Conservation (phyloP, 2,888 invertebrate genomes). For the Heliconius hortense region DNA sequence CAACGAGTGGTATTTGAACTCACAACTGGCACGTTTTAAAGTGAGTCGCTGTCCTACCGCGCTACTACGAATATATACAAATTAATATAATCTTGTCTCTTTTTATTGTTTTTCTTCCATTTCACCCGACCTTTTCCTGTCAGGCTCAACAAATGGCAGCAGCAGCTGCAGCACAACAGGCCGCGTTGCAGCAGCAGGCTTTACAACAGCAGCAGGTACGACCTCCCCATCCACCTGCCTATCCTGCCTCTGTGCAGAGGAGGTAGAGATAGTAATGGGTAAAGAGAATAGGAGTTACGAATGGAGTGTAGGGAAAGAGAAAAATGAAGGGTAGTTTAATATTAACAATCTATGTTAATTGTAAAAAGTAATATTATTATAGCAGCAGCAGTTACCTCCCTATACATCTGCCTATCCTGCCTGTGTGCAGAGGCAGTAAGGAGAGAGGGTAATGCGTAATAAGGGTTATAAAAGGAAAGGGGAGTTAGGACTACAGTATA, state of each 20-base stretch:
- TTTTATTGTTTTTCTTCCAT: too few species aligned
- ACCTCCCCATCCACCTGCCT: slow-evolving; percentile 72
- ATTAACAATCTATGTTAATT: neutral
- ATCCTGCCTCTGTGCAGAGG: slow-evolving; percentile 64
- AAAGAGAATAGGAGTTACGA: neutral
- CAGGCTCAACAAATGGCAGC: slow-evolving; percentile 78
- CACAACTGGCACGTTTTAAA: neutral
- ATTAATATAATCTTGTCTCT: too few species aligned
- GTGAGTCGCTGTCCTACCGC: neutral
- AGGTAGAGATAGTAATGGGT: slow-evolving; percentile 51
- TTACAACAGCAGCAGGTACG: slow-evolving; percentile 86
- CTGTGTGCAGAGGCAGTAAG: slow-evolving; percentile 60
- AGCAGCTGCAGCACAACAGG: slow-evolving; percentile 81
- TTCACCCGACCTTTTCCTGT: neutral
- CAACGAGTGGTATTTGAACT: too few species aligned
- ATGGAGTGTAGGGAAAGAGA: neutral
- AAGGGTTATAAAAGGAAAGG: too few species aligned
- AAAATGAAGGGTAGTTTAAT: slow-evolving; percentile 27
- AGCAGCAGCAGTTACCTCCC: slow-evolving; percentile 52
- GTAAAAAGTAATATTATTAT: neutral
- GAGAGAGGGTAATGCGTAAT: neutral
- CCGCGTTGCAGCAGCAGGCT: slow-evolving; percentile 81
- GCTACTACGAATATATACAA: too few species aligned
- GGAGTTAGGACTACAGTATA: neutral
- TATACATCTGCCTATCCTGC: slow-evolving; percentile 75